A percentile compares a stretch with the other conserved stretches of the same genome.
Evolutionary conservation across 2,113 vertebrate species (phyloP).

Genomic region (Rissa tridactyla): DNA sequence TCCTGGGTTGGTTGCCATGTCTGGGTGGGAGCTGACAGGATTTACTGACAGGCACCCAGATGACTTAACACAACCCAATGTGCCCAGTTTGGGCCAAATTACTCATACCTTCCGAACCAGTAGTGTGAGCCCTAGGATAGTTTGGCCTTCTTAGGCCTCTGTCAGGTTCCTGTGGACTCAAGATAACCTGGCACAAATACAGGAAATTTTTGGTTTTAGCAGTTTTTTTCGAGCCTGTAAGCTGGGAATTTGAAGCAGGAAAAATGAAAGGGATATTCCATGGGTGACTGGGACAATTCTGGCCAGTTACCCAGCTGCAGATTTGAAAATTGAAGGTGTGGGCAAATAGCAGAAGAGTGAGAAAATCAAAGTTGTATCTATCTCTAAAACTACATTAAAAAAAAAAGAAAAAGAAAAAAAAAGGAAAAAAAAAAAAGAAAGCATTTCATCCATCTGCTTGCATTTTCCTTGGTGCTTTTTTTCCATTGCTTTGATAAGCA

Average conservation of each 20-base stretch:
- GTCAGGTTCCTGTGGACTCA: not conserved
- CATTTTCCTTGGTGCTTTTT: not conserved
- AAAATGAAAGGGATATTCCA: not conserved
- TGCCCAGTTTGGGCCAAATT: not conserved
- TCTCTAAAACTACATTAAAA: not conserved
- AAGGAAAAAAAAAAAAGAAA: not conserved
- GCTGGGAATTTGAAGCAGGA: not conserved
- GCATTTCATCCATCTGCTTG: not conserved
- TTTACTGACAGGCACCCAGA: not conserved
- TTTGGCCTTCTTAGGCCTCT: not conserved
- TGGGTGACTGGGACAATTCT: not conserved
- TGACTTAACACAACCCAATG: not conserved
- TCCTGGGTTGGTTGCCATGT: not conserved
- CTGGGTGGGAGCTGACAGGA: not conserved
- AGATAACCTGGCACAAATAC: not conserved
- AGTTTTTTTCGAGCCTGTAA: not conserved
- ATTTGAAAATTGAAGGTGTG: not conserved
- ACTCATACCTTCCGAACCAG: not conserved
- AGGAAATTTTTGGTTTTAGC: not conserved
- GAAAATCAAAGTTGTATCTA: not conserved
- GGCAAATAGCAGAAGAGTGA: not conserved
- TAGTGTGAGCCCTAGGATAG: not conserved
- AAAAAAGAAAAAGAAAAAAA: too few relatives aligned
- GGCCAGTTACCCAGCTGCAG: not conserved
- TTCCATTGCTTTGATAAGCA: constrained; percentile 8